Percentiles rank a stretch among this genome's conserved stretches.
Conservation (phyloP, 2,113 vertebrate species). For the Dipodomys merriami region DNA sequence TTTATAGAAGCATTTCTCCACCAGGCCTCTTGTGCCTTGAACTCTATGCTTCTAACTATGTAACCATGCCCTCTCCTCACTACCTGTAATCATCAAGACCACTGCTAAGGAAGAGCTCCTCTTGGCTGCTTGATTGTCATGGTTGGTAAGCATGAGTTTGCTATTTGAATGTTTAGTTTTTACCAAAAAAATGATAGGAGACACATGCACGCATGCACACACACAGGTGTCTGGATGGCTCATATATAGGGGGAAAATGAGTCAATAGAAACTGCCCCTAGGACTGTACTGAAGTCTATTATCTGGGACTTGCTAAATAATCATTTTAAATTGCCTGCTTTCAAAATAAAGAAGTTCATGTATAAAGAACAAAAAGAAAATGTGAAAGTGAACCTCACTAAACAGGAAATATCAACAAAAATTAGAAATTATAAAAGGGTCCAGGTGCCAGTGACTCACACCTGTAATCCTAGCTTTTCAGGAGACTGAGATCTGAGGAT, state of each 20-base stretch:
- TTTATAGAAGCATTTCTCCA: background rate
- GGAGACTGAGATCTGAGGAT: too few relatives aligned
- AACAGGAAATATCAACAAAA: constrained; percentile 26
- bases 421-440: constrained; percentile 38
- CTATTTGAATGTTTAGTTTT: constrained; percentile 21
- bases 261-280: background rate
- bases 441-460: too few relatives aligned
- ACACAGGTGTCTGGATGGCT: background rate
- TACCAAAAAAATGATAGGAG: background rate
- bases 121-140: background rate
- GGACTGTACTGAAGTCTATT: constrained; percentile 20
- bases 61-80: background rate
- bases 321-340: constrained; percentile 29
- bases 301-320: background rate
- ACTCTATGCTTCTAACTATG: background rate
- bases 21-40: background rate
- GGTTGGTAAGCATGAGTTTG: constrained; percentile 7
- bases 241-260: background rate
- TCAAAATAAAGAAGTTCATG: background rate
- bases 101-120: background rate
- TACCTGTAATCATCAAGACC: background rate
- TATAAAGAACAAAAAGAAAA: constrained; percentile 23
- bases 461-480: too few relatives aligned
- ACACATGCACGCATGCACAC: background rate
- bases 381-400: constrained; percentile 11